Percentiles rank a stretch among this genome's conserved stretches.
phyloP scores from a whole-genome alignment of 2,113 vertebrate genomes.

The Columba janthina region DNA sequence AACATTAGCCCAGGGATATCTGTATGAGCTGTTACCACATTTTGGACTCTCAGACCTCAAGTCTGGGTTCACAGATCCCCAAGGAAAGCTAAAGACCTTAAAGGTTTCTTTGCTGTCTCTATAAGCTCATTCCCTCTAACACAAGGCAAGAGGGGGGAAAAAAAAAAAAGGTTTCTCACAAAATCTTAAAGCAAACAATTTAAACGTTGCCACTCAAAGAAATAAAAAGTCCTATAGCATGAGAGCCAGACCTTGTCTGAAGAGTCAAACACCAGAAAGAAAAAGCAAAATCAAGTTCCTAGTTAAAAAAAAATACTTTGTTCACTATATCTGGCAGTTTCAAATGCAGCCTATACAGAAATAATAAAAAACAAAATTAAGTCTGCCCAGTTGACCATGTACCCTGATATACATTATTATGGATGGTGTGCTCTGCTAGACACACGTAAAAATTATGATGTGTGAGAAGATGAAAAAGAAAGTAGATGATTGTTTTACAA shows the following conservation, averaged over 20 bases:
- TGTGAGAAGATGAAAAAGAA: background rate
- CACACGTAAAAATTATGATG: background rate
- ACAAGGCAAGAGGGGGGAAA: background rate
- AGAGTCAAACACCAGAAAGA: background rate
- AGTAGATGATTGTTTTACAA: background rate
- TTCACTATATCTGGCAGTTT: background rate
- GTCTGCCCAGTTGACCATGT: background rate
- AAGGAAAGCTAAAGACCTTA: background rate
- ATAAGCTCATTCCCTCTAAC: background rate
- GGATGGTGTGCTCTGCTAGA: background rate
- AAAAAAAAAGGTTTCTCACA: background rate
- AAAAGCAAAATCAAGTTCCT: background rate
- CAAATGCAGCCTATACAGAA: background rate
- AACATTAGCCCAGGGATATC: background rate
- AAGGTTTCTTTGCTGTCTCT: background rate
- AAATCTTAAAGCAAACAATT: background rate
- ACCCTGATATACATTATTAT: background rate
- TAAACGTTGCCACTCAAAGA: background rate
- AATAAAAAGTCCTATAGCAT: background rate
- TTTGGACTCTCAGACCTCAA: background rate
- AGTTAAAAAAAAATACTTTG: background rate
- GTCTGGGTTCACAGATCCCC: background rate
- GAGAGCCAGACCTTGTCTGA: background rate
- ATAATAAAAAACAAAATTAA: background rate
- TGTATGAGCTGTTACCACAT: background rate